Evolutionary conservation across 2,888 invertebrate species (phyloP), one percentile per base, ranked within the genome.

Genomic region (Lithophane semibrunnea): DNA sequence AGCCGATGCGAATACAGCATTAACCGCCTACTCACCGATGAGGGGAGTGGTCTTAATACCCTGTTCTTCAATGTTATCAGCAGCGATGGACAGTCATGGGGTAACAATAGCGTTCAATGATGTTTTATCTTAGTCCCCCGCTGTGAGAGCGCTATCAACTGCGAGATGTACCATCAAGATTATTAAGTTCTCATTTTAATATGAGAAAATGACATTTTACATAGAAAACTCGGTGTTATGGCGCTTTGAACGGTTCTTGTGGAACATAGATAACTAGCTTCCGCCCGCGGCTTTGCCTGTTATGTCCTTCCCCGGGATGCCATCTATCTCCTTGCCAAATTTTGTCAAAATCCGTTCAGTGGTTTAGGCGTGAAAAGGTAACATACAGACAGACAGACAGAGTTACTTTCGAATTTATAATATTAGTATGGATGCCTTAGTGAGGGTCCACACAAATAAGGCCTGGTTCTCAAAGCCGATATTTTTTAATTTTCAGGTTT

Each of bases 161-260:
- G 56, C 9, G 49, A 37, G 21, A 70, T 58, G 61, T 24, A 52
- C 65, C 29, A 56, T 60, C 21, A 52, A 60, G 16, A 58, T 67
- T 60, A 77, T 77, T 77, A 24, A 79, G 42, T 65, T 56, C 44
- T 56, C 63, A 42, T 84, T 66, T 84, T 66, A 73, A 37, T 66
- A 81, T 56, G 5, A 49, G 49, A 8, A 47, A 61, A 63, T 37
- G 7, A 8, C 5, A 42, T 13, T 80, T 49, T 12, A 47, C 10
- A 21, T 52, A 24, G 21, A 2, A 60, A 37, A 47, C 16, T 16
- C 21, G 3, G n/a, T 47, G 10, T 67, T 49, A 29, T 67, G 29
- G 8, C 29, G 13, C 13, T 60, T 47, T 13, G 7, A 49, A 7
- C 1, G n/a, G n/a, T 42, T 37, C 29, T 9, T 68, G 9, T 5